phyloP scores from a whole-genome alignment of 2,888 invertebrate genomes.

The Archaeoteleia sp. region DNA sequence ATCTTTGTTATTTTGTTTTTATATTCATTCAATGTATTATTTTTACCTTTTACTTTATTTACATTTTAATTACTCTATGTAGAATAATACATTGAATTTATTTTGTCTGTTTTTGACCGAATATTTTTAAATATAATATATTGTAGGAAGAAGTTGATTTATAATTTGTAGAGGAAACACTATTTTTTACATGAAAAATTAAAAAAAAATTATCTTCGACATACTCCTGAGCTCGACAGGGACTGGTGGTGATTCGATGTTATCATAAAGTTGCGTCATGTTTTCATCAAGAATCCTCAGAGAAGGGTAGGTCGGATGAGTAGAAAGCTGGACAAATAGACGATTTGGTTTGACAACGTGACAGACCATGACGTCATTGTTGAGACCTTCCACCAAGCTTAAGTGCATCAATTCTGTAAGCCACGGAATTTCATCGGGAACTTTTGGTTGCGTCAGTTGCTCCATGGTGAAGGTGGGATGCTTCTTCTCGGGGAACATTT shows the following conservation, averaged over 20 bases:
- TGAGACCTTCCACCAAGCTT: conserved; percentile 91
- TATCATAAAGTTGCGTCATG: conserved; percentile 89
- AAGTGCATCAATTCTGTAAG: conserved; percentile 77
- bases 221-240: conserved; percentile 87
- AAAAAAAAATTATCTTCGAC: too few relatives aligned
- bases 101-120: too few relatives aligned
- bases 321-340: conserved; percentile 95
- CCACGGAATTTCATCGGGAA: conserved; percentile 59
- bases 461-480: conserved; percentile 87
- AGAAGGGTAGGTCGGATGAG: conserved; percentile 93
- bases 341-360: conserved; percentile 91
- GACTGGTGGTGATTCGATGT: conserved; percentile 85
- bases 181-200: too few relatives aligned
- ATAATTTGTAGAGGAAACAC: too few relatives aligned
- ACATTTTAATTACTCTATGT: too few relatives aligned
- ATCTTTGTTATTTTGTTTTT: too few relatives aligned
- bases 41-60: too few relatives aligned
- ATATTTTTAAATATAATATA: too few relatives aligned
- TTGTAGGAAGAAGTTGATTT: too few relatives aligned
- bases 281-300: conserved; percentile 86
- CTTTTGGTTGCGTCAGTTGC: conserved; percentile 71
- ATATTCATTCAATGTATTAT: too few relatives aligned
- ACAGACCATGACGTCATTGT: conserved; percentile 94
- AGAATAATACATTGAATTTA: too few relatives aligned
- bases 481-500: conserved; percentile 87